Evolutionary conservation across 2,113 vertebrate genomes (phyloP), one percentile per base, ranked within the genome.

Genomic region (Formicarius rufipectus): DNA sequence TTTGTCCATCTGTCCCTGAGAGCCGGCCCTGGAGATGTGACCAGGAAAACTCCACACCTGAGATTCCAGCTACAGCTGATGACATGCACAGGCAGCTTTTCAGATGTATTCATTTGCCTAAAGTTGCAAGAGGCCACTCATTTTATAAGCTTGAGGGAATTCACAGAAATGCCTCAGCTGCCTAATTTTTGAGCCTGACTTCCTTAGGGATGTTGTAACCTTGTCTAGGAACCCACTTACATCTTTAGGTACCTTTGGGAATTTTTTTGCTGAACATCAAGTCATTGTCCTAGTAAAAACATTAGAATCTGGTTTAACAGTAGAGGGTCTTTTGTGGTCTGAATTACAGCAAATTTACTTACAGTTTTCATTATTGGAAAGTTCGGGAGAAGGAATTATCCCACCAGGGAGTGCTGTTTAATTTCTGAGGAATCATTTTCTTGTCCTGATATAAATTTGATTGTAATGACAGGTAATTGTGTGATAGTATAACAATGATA

Each of bases 381-480:
- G 84, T 94, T 96, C 74, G 45, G 92, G 68, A 92, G 88, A 64
- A 94, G 88, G 89, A 93, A 91, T 95, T 97, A 95, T 89, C 95
- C 95, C 92, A 94, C 83, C 94, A 92, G 92, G 94, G 80, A 96
- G 90, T 96, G 93, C 96, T 95, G 90, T 89, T 96, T 96, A 96
- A 96, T 96, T 96, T 96, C 94, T 66, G 37, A 96, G 93, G 89
- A 96, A 84, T 90, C 67, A 75, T 89, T 93, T 95, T 89, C 95
- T 90, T 92, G 83, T 78, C 77, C 92, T 95, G 92, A 58, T 94
- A 90, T 82, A 89, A 92, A 94, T 95, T 81, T 96, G 92, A 92
- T 94, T 95, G 86, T 93, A 92, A 92, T 82, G 93, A 89, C 77
- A 89, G 93, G 90, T 88, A 90, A 96, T 81, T 79, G 90, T 84